A percentile compares a stretch with the other conserved stretches of the same genome.
These are phyloP conservation scores for Dicaeum eximium DNA, from an alignment of 2,113 vertebrate genomes.

Conservation along the genomic window DNA sequence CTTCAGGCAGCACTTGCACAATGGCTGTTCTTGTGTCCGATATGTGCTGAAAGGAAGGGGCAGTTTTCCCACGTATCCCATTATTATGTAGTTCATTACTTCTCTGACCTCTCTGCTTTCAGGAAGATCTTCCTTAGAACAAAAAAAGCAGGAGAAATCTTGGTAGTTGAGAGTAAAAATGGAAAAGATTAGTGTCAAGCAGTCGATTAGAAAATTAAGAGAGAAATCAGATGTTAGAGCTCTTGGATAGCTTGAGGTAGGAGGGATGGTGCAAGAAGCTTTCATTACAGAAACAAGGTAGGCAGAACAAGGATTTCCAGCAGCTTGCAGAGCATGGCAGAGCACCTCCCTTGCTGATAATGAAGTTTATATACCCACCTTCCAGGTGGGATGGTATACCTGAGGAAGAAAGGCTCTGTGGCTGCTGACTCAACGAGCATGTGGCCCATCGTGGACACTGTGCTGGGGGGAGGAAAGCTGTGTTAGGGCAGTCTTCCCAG, in stretches of 20 bases:
- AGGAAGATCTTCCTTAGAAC: not conserved
- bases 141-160: not conserved
- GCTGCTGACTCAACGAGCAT: slow-evolving; percentile 73
- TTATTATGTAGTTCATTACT: not conserved
- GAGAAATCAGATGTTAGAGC: not conserved
- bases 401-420: slow-evolving; percentile 7
- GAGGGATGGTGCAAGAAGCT: not conserved
- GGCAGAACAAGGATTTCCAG: not conserved
- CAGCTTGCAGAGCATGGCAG: not conserved
- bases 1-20: not conserved
- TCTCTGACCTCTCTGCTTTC: not conserved
- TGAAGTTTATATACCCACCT: slow-evolving; percentile 32
- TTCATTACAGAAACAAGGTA: not conserved
- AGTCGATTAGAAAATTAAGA: not conserved
- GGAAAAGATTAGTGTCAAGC: not conserved
- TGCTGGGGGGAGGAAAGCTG: slow-evolving; percentile 53
- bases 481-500: not conserved
- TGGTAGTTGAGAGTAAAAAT: not conserved
- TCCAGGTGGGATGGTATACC: not conserved
- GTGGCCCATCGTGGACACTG: slow-evolving; percentile 79
- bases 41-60: not conserved
- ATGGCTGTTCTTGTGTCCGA: not conserved
- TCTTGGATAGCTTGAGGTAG: not conserved
- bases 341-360: not conserved
- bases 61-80: not conserved